Base-by-base conservation (phyloP, 2,888 invertebrate species). In the Drosophila borealis region DNA sequence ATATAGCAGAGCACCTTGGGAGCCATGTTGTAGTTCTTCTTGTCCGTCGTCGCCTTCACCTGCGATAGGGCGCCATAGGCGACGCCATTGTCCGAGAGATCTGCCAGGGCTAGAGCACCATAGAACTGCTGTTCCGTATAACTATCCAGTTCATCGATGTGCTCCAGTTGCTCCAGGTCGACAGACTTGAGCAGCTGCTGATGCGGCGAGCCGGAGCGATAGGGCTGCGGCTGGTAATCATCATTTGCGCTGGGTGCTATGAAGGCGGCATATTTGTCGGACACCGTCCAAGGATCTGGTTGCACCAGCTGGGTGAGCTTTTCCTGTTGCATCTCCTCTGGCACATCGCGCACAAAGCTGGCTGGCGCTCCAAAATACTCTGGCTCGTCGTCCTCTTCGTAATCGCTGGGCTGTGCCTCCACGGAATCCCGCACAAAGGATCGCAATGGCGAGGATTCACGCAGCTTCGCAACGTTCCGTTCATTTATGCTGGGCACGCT, bases 1-100 rank as follows among this genome's bases (percentile, higher is more conserved):
- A 97, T 94, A 89, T 97, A 97, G 91, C 98, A 98, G 0, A 97
- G 95, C 0, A 97, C 95, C 80, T 94, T 93, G 8, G 92, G 89
- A 3, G 89, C 68, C 13, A 44, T 66, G 41, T 90, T 91, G 14
- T 80, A 82, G 65, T 92, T 87, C 44, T 89, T 90, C 13, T 77
- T 81, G 0, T 84, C 78, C 0, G 70, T 45, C 0, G 71, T 63
- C 0, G 60, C 56, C 39, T 88, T 91, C 3, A 89, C 61, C 5
- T 87, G 87, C 0, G 88, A 80, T n/a, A 91, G 60, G 3, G 90
- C 91, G 0, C 90, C 91, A 56, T 91, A 91, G 3, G 90, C 78
- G 11, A 42, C 55, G 1, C 60, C 66, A 9, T 49, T 45, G 1
- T 65, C 37, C 4, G 54, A 14, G 14, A 78, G 48, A 8, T 70